Conservation (phyloP, 2,797 vertebrate species). For the Chrysolophus pictus region DNA sequence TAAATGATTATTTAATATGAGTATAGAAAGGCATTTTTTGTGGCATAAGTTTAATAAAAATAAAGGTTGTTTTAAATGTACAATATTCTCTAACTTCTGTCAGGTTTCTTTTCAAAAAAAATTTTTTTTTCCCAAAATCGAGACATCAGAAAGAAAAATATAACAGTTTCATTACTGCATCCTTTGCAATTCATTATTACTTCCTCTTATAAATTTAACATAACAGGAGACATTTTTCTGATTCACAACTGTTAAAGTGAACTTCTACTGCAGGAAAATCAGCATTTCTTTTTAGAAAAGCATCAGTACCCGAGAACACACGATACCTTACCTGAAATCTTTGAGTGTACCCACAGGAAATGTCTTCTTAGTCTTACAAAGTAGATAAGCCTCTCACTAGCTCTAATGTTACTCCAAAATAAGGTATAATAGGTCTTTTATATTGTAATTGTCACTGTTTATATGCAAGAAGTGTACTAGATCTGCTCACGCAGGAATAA, state of each 20-base stretch:
- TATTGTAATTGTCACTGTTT: constrained; percentile 77
- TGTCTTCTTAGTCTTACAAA: constrained; percentile 56
- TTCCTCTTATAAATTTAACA: constrained; percentile 46
- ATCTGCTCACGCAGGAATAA: constrained; percentile 83
- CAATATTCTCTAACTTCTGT: constrained; percentile 33
- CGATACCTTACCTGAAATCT: constrained; percentile 82
- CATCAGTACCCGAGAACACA: constrained; percentile 65
- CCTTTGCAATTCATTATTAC: constrained; percentile 30
- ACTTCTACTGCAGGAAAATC: constrained; percentile 56
- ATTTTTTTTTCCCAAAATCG: constrained; percentile 55
- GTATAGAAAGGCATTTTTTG: not conserved
- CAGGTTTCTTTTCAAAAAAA: not conserved
- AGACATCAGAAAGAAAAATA: constrained; percentile 49
- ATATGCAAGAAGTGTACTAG: constrained; percentile 78
- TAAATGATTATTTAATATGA: constrained; percentile 41
- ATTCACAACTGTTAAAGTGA: constrained; percentile 70
- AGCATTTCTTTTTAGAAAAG: constrained; percentile 57
- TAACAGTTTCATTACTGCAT: not conserved
- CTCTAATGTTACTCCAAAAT: constrained; percentile 69
- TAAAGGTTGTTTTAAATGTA: not conserved
- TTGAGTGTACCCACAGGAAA: constrained; percentile 74
- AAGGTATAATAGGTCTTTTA: constrained; percentile 67
- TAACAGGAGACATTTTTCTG: not conserved
- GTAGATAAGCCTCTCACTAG: constrained; percentile 62
- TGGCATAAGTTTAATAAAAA: constrained; percentile 16